Conservation (phyloP, 2,113 vertebrate species). For the Bufo bufo region DNA sequence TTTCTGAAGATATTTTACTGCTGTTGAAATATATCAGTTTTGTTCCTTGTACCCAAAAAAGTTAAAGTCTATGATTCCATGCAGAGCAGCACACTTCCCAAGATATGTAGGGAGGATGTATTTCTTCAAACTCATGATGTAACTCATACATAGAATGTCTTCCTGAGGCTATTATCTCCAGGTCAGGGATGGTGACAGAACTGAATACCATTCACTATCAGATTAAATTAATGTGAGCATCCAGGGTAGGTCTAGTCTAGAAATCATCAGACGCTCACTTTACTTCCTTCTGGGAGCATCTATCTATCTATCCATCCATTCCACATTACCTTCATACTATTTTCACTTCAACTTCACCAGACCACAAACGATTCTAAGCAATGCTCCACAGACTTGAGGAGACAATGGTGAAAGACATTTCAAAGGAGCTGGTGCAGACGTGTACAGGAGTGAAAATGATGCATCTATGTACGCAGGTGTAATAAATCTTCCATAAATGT, state of each 20-base stretch:
- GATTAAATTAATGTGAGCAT: background rate
- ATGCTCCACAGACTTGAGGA: background rate
- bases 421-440: background rate
- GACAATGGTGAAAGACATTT: background rate
- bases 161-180: background rate
- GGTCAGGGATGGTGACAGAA: background rate
- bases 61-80: constrained; percentile 61
- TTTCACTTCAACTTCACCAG: background rate
- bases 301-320: background rate
- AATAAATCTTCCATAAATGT: constrained; percentile 23
- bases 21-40: background rate
- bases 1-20: background rate
- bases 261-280: background rate
- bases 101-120: constrained; percentile 46
- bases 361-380: background rate
- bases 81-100: constrained; percentile 53
- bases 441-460: background rate
- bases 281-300: background rate
- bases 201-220: background rate
- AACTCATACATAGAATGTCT: background rate
- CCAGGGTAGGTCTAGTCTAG: background rate
- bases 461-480: background rate
- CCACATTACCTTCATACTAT: no score
- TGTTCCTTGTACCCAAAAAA: constrained; percentile 41
- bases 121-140: background rate